These are phyloP conservation scores for Pollenia angustigena DNA, from an alignment of 2,888 invertebrate species.

Conservation along the genomic window DNA sequence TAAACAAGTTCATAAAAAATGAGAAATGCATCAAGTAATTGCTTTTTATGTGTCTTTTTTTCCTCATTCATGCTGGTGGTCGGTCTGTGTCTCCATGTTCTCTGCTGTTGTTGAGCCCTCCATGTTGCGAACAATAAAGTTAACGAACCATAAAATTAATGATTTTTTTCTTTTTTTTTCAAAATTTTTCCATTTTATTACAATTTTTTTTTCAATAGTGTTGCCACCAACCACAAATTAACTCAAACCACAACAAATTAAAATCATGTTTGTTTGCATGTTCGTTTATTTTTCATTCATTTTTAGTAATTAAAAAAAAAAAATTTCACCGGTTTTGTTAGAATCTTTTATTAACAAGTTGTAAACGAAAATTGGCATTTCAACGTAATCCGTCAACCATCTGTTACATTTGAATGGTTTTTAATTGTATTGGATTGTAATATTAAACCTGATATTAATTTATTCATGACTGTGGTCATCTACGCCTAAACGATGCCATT, in stretches of 20 bases:
- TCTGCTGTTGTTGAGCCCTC: constrained; percentile 8
- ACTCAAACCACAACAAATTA: constrained; percentile 59
- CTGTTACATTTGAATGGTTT: too few species aligned
- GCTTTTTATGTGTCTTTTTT: constrained; percentile 42
- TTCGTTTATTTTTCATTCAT: background rate
- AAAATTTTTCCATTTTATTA: constrained; percentile 25
- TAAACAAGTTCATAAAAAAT: constrained; percentile 60
- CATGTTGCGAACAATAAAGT: constrained; percentile 59
- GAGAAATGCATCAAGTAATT: constrained; percentile 65
- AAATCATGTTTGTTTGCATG: constrained; percentile 40
- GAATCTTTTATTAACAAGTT: constrained; percentile 21
- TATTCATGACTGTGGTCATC: constrained; percentile 31
- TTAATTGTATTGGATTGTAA: background rate
- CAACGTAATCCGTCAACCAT: background rate
- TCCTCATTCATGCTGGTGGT: constrained; percentile 62
- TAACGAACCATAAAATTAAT: constrained; percentile 73
- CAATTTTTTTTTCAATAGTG: constrained; percentile 38
- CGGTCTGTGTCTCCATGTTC: constrained; percentile 5
- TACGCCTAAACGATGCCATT: constrained; percentile 22
- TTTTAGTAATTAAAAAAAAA: constrained; percentile 3
- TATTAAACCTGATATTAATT: constrained; percentile 41
- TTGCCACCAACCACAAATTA: constrained; percentile 61
- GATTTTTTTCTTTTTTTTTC: constrained; percentile 20
- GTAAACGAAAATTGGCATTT: constrained; percentile 8
- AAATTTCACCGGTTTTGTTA: background rate